These are phyloP conservation scores for Celastrina argiolus DNA, from an alignment of 2,888 invertebrate species.

Conservation along the genomic window DNA sequence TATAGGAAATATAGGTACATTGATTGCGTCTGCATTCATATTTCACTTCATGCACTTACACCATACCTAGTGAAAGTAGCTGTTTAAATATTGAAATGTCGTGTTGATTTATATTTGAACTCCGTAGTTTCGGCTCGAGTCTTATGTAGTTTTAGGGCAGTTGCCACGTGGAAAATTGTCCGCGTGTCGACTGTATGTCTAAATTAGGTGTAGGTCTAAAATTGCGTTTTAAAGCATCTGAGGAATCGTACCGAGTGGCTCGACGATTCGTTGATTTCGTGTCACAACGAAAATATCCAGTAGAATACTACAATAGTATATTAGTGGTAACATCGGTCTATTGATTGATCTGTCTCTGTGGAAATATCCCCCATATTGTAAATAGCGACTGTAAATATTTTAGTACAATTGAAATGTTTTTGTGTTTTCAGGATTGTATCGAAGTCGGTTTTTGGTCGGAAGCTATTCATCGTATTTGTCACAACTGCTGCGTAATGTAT, in stretches of 20 bases:
- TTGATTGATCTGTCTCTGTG: neutral
- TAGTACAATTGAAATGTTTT: slow-evolving; percentile 35
- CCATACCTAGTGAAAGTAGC: too few species aligned
- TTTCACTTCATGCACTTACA: neutral
- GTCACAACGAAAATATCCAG: too few species aligned
- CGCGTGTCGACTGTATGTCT: neutral
- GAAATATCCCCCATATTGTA: neutral
- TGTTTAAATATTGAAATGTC: neutral
- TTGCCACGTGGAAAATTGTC: neutral
- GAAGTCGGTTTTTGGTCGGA: slow-evolving; percentile 43
- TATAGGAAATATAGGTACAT: neutral
- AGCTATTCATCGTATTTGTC: slow-evolving; percentile 50
- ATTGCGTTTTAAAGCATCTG: neutral
- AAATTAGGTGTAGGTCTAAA: neutral
- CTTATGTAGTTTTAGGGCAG: neutral
- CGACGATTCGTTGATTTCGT: neutral
- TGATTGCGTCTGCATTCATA: neutral
- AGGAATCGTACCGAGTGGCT: neutral
- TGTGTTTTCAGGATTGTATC: slow-evolving; percentile 44
- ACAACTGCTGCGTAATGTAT: slow-evolving; percentile 39
- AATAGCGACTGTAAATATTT: neutral
- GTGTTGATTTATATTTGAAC: neutral
- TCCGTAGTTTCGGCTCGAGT: neutral
- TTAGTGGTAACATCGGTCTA: neutral
- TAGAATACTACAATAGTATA: neutral